Evolutionary conservation across 1,140 invertebrate genomes (phyloP).

Genomic region (Caenorhabditis remanei): DNA sequence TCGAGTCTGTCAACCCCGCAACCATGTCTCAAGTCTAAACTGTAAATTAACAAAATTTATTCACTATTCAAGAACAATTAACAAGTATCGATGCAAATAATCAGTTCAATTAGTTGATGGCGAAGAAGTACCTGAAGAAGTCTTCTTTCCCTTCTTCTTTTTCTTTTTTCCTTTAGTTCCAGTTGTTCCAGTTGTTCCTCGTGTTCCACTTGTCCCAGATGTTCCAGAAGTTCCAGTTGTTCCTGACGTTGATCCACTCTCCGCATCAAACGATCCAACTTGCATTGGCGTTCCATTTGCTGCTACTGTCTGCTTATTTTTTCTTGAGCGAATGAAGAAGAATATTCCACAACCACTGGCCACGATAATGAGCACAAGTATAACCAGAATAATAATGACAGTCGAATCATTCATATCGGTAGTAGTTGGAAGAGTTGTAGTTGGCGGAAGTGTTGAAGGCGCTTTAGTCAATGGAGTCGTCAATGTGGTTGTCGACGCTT

Average conservation of each 20-base stretch:
- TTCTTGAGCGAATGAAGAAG: not conserved
- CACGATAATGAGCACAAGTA: not conserved
- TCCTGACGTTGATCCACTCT: not conserved
- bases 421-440: not conserved
- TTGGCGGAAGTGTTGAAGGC: not conserved
- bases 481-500: too few species aligned
- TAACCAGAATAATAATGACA: not conserved
- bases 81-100: too few species aligned
- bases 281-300: not conserved
- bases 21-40: too few species aligned
- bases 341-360: not conserved
- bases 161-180: not conserved
- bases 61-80: too few species aligned
- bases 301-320: not conserved
- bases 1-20: too few species aligned
- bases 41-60: too few species aligned
- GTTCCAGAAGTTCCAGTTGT: not conserved
- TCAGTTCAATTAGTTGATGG: too few species aligned
- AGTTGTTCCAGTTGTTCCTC: not conserved
- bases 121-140: not conserved
- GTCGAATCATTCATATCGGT: not conserved
- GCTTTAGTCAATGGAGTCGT: too few species aligned
- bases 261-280: not conserved
- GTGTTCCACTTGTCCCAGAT: not conserved
- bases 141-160: not conserved